Evolutionary conservation across 1,140 invertebrate genomes (phyloP), one percentile per base, ranked within the genome.

Genomic region (Pissodes strobi): DNA sequence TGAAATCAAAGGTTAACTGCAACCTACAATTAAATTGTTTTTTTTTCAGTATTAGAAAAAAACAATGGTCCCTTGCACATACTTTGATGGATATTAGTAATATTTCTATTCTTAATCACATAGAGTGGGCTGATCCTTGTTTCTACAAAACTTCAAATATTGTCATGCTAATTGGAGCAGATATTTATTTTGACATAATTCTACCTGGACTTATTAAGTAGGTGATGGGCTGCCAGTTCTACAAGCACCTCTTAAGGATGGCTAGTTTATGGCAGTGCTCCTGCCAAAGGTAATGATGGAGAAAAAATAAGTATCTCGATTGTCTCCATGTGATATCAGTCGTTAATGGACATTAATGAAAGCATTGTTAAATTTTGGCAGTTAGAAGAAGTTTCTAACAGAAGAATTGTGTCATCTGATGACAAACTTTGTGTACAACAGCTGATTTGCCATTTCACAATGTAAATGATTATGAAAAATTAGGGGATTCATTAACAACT

Each of bases 111-210:
- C 39, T 13, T n/a, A 6, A 17, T 17, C 2, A 59, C 22, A 10
- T 59, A 4, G 8, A 8, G 6, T 12, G 48, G 15, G 56, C 56
- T 2, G 39, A 46, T 59, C 18, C 21, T 4, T 3, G 13, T 8
- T 59, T 46, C 46, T 18, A 46, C 46, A 12, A 9, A 5, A 19
- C 41, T n/a, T 46, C 25, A 4, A 19, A 48, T 15, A 48, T 59
- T 3, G 56, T 48, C n/a, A 25, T 59, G 39, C 38, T 48, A n/a
- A n/a, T n/a, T n/a, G n/a, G n/a, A n/a, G n/a, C n/a, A n/a, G n/a
- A n/a, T n/a, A n/a, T n/a, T n/a, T 9, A 59, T 48, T 59, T 22
- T 48, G 23, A 59, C n/a, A 59, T 59, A 3, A 22, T 59, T 8
- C 19, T 48, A 5, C 8, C 18, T 6, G 56, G 23, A 4, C 10